Percentiles rank a stretch among this genome's conserved stretches.
These are phyloP conservation scores for Sorex fumeus DNA, from an alignment of 2,113 vertebrate species.

Conservation along the genomic window DNA sequence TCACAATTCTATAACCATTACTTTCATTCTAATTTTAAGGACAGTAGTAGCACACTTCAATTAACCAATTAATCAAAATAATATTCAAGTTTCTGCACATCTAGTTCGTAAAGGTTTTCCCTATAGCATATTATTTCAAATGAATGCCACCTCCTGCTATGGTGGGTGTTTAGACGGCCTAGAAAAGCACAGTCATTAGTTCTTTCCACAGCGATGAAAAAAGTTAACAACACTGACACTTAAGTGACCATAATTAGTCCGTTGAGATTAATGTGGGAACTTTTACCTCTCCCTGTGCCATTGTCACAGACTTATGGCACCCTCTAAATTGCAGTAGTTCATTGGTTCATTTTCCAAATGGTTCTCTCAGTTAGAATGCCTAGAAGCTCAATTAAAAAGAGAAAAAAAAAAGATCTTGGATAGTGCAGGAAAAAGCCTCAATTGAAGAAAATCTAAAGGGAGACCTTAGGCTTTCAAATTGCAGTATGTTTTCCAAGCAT, in stretches of 20 bases:
- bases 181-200: constrained; percentile 76
- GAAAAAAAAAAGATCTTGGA: neutral
- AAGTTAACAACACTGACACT: constrained; percentile 78
- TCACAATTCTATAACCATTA: constrained; percentile 76
- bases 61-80: constrained; percentile 86
- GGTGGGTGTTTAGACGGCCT: constrained; percentile 68
- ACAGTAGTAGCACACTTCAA: constrained; percentile 79
- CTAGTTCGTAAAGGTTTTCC: constrained; percentile 62
- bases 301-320: constrained; percentile 53
- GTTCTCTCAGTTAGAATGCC: constrained; percentile 59
- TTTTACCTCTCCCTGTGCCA: constrained; percentile 43
- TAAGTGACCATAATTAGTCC: constrained; percentile 81
- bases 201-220: constrained; percentile 68
- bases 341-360: constrained; percentile 74
- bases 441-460: constrained; percentile 11
- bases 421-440: constrained; percentile 24
- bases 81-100: constrained; percentile 80
- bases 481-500: constrained; percentile 1
- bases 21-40: constrained; percentile 84
- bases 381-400: constrained; percentile 43
- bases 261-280: constrained; percentile 77
- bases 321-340: constrained; percentile 69
- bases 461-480: constrained; percentile 24
- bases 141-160: constrained; percentile 78
- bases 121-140: constrained; percentile 76